Percentiles rank a stretch among this genome's conserved stretches.
Evolutionary conservation across 2,113 vertebrate species (phyloP).

Genomic region (Isurus oxyrinchus): DNA sequence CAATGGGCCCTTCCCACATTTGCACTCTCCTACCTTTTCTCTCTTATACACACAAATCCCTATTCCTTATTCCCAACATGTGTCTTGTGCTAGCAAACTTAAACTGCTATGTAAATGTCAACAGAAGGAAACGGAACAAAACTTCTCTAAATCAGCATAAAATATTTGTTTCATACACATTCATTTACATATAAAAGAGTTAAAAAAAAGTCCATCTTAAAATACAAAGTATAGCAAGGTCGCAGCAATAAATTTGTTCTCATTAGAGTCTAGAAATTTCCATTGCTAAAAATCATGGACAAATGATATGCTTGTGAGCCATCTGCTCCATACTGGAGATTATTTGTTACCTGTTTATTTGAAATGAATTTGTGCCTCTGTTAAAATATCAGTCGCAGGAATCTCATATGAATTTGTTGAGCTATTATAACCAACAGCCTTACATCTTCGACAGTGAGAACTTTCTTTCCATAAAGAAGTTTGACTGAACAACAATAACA

Average conservation of each 20-base stretch:
- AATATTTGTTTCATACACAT: neutral
- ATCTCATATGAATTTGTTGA: neutral
- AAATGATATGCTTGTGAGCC: neutral
- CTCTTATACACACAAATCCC: neutral
- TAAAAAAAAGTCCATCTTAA: neutral
- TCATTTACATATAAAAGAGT: neutral
- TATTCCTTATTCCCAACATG: neutral
- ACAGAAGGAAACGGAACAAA: neutral
- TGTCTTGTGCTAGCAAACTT: neutral
- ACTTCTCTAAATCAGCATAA: neutral
- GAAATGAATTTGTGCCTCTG: neutral
- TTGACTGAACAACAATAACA: neutral
- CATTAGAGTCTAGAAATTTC: neutral
- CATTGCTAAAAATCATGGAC: neutral
- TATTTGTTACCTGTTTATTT: constrained; percentile 9
- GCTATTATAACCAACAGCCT: neutral
- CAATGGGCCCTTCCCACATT: neutral
- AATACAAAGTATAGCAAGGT: neutral
- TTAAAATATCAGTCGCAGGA: neutral
- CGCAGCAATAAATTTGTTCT: neutral
- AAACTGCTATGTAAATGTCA: neutral
- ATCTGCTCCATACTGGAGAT: neutral
- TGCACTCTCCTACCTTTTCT: neutral
- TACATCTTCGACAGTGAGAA: neutral
- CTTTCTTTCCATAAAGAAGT: neutral